Conservation (phyloP, 2,888 invertebrate species). For the Pollenia labialis region DNA sequence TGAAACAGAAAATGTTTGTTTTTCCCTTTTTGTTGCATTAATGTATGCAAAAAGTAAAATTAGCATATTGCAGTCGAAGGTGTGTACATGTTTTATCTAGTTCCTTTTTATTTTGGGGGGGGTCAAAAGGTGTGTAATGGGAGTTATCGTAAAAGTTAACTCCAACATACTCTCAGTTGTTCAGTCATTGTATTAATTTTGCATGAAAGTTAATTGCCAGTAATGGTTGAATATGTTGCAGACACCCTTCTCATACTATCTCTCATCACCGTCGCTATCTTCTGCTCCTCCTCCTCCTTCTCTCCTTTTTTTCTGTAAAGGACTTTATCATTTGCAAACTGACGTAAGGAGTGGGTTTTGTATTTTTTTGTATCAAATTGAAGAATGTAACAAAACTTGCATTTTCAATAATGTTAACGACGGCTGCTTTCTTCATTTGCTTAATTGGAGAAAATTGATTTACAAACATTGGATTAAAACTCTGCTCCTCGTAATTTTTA, state of each 20-base stretch:
- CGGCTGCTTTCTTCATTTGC: slow-evolving; percentile 41
- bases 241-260: not conserved
- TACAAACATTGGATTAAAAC: slow-evolving; percentile 55
- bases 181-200: slow-evolving; percentile 31
- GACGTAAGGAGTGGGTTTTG: not conserved
- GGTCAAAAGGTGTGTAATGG: slow-evolving; percentile 49
- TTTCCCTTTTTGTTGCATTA: not conserved
- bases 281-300: not conserved
- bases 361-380: not conserved
- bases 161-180: not conserved
- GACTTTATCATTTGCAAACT: slow-evolving; percentile 1
- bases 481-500: slow-evolving; percentile 8
- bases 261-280: not conserved
- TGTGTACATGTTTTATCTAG: slow-evolving; percentile 20
- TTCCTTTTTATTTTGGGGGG: not conserved
- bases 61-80: slow-evolving; percentile 31
- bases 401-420: slow-evolving; percentile 48
- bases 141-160: slow-evolving; percentile 24
- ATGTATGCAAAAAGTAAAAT: slow-evolving; percentile 39
- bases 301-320: not conserved
- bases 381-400: slow-evolving; percentile 13
- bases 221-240: slow-evolving; percentile 23
- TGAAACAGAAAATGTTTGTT: not conserved
- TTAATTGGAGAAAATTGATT: slow-evolving; percentile 65
- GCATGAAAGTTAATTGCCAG: slow-evolving; percentile 35